phyloP scores from a whole-genome alignment of 2,113 vertebrate genomes.

The Lepus americanus region DNA sequence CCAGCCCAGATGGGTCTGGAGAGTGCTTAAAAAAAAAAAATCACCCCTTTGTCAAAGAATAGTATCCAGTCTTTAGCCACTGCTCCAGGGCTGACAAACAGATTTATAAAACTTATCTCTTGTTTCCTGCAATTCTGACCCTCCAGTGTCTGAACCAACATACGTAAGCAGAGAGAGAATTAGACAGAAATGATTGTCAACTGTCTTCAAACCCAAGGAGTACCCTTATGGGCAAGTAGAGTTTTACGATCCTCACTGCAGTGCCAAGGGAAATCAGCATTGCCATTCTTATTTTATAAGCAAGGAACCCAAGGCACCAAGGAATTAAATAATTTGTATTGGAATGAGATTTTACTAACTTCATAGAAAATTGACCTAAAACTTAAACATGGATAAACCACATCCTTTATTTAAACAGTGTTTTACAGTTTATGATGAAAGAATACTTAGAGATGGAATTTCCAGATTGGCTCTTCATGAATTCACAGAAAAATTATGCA shows the following conservation, averaged over 20 bases:
- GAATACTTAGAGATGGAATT: slow-evolving; percentile 82
- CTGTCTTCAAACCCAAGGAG: background rate
- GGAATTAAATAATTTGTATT: slow-evolving; percentile 82
- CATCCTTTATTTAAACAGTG: slow-evolving; percentile 82
- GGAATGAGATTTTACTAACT: slow-evolving; percentile 80
- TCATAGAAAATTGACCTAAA: slow-evolving; percentile 79
- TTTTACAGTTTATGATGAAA: slow-evolving; percentile 81
- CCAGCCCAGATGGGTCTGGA: background rate
- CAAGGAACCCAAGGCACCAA: slow-evolving; percentile 72
- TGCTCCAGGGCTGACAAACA: background rate
- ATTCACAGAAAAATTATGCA: slow-evolving; percentile 75
- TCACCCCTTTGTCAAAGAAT: background rate
- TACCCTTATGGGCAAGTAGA: background rate
- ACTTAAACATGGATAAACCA: slow-evolving; percentile 80
- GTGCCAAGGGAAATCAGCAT: slow-evolving; percentile 20
- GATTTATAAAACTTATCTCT: background rate
- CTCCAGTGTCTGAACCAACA: background rate
- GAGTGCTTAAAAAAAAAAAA: background rate
- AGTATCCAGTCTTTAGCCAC: background rate
- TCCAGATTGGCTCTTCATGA: slow-evolving; percentile 77
- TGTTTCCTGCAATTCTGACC: background rate
- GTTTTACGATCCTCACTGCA: background rate
- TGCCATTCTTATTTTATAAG: slow-evolving; percentile 66
- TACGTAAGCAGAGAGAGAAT: background rate
- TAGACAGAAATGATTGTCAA: background rate